Evolutionary conservation across 2,113 vertebrate genomes (phyloP).

Genomic region (Peromyscus maniculatus): DNA sequence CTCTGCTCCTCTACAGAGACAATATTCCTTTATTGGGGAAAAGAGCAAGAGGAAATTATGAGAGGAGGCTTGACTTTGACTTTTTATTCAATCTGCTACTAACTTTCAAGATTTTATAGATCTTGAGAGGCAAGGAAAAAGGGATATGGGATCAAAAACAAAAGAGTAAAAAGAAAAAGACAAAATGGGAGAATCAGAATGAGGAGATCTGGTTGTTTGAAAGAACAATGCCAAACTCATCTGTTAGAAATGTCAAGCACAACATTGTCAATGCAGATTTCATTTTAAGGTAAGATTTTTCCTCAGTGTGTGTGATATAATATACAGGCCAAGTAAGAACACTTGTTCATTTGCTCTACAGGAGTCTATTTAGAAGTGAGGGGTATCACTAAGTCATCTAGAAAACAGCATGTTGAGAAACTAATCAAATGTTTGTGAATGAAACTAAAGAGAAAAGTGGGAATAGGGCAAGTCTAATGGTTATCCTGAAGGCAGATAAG

Average conservation of each 20-base stretch:
- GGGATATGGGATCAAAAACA: neutral
- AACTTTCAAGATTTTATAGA: neutral
- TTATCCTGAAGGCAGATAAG: neutral
- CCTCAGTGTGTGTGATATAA: neutral
- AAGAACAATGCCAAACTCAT: neutral
- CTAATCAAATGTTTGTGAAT: neutral
- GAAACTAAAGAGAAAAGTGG: neutral
- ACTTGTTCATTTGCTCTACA: neutral
- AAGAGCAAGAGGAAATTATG: neutral
- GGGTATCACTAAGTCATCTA: neutral
- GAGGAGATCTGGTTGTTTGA: neutral
- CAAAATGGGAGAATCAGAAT: neutral
- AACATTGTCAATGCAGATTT: too few species aligned
- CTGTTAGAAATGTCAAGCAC: neutral
- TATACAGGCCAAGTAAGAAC: neutral
- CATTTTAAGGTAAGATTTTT: neutral
- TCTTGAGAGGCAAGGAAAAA: neutral
- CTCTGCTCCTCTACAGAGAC: neutral
- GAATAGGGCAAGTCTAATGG: neutral
- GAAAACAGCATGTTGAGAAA: neutral
- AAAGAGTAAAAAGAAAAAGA: neutral
- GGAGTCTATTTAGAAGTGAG: neutral
- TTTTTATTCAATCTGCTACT: neutral
- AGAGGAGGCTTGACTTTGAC: neutral
- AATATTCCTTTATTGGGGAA: neutral